Evolutionary conservation across 2,113 vertebrate species (phyloP), one percentile per base, ranked within the genome.

Genomic region (Hipposideros armiger): DNA sequence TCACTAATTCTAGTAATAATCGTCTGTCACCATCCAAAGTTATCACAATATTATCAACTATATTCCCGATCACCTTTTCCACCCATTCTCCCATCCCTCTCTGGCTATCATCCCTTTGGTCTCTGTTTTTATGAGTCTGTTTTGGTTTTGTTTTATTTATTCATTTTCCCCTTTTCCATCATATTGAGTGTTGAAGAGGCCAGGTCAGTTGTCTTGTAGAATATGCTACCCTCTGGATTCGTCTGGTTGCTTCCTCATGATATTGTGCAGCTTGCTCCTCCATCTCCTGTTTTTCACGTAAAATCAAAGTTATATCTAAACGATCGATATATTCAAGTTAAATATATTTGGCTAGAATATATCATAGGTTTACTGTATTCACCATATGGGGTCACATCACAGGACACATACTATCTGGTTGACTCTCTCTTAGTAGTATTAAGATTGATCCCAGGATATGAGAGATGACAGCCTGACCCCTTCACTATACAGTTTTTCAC

Each of bases 251-350:
- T 91, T 70, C 47, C 19, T 83, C 13, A 1, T n/a, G 15, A 22
- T 52, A 40, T 72, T 26, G 13, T 45, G 40, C 10, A 42, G 19
- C 20, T 83, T 45, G 40, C 69, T 60, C 69, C 50, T 82, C 32
- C 62, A 30, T 54, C 62, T 95, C 45, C 47, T 72, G 6, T 81
- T 89, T 93, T 81, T 58, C 28, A 45, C 16, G 60, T 56, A 78
- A 87, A 91, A 73, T 70, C 60, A 69, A 97, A 86, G 11, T 86
- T 84, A 36, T 82, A 91, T 52, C n/a, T 67, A 47, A 83, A 87
- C 11, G 47, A 2, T 73, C 11, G 47, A 2, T 73, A 40, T 15
- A 30, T 83, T 62, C 30, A 7, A 91, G 64, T 87, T 90, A 73
- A 84, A 45, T 62, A 26, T 50, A 84, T 87, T n/a, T 80, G 40